Conservation (phyloP, 2,113 vertebrate genomes). For the Grallaria varia region DNA sequence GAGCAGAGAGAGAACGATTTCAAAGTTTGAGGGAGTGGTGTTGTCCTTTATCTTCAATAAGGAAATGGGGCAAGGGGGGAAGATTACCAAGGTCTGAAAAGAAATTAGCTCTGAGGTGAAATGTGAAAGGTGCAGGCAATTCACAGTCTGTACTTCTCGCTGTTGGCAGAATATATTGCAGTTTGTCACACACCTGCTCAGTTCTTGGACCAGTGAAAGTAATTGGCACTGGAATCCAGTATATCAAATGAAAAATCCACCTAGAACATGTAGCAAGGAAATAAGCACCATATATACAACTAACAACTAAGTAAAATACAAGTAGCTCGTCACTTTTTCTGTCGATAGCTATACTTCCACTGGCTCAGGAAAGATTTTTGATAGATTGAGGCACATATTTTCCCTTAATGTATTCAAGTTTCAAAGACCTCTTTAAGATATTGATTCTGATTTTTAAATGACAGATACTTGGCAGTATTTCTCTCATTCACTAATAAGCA, state of each 20-base stretch:
- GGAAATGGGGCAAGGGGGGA: not conserved
- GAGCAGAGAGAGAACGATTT: not conserved
- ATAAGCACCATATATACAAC: not conserved
- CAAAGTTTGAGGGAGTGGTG: not conserved
- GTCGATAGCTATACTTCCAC: not conserved
- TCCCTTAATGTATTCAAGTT: not conserved
- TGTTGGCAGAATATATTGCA: not conserved
- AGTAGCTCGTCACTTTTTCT: not conserved
- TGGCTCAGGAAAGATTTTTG: not conserved
- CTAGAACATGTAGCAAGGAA: not conserved
- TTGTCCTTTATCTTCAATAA: not conserved
- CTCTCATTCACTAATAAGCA: not conserved
- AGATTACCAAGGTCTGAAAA: not conserved
- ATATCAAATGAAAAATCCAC: not conserved
- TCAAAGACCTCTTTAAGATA: slow-evolving; percentile 6
- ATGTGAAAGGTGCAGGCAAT: not conserved
- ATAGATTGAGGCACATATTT: not conserved
- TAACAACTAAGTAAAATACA: not conserved
- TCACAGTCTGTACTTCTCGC: not conserved
- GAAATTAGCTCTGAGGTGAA: not conserved
- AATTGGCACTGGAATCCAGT: not conserved
- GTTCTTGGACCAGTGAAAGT: not conserved
- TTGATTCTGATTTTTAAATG: not conserved
- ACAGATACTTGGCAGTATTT: not conserved
- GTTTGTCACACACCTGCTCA: not conserved